These are phyloP conservation scores for Nerophis ophidion DNA, from an alignment of 2,113 vertebrate genomes.

Conservation along the genomic window DNA sequence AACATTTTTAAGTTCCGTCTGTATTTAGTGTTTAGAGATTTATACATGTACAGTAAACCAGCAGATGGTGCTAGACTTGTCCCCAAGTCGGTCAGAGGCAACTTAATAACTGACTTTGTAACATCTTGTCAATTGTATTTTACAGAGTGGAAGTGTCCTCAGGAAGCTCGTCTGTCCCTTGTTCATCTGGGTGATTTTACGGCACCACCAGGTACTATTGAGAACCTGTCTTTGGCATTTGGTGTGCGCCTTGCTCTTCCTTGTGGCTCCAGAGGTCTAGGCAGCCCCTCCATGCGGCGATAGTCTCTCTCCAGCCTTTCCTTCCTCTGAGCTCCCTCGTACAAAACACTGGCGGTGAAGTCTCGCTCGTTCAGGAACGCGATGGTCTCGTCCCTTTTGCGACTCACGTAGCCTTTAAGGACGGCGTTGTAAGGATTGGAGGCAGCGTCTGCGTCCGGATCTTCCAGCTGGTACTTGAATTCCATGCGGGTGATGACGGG, in stretches of 20 bases:
- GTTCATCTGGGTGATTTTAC: constrained; percentile 37
- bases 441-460: constrained; percentile 45
- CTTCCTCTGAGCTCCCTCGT: constrained; percentile 51
- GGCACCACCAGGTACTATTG: constrained; percentile 48
- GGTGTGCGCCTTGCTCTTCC: constrained; percentile 51
- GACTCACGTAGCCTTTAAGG: constrained; percentile 68
- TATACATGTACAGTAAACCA: no score
- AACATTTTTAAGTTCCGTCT: no score
- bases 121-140: neutral
- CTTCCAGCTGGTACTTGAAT: constrained; percentile 64
- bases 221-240: constrained; percentile 54
- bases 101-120: no score
- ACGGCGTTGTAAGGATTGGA: constrained; percentile 66
- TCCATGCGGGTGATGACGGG: constrained; percentile 71
- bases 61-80: no score
- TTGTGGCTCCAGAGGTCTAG: constrained; percentile 11
- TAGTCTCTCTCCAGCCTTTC: constrained; percentile 60
- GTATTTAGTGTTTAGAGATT: no score
- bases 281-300: constrained; percentile 60
- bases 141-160: neutral
- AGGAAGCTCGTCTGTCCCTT: neutral
- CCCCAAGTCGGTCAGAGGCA: no score
- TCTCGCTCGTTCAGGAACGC: constrained; percentile 68
- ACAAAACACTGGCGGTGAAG: constrained; percentile 65
- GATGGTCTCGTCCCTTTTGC: constrained; percentile 66